These are phyloP conservation scores for Theropithecus gelada DNA, from an alignment of 2,113 vertebrate genomes.

Conservation along the genomic window DNA sequence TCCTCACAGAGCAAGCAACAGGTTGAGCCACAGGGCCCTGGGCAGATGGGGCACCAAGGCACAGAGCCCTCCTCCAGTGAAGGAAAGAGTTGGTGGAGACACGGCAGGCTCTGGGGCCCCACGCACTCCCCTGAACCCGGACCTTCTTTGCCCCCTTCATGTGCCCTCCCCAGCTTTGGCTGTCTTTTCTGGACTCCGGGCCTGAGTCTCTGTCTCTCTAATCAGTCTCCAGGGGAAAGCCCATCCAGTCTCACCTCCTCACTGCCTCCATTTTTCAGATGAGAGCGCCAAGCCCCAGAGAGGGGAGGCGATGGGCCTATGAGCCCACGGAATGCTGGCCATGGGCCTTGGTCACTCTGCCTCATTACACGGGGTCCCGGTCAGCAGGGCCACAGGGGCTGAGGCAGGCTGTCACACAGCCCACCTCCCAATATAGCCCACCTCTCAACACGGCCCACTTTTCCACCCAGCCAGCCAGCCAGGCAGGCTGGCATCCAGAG, in stretches of 20 bases:
- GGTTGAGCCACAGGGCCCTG: background rate
- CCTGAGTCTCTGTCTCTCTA: background rate
- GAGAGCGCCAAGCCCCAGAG: background rate
- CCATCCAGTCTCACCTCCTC: background rate
- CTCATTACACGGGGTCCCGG: background rate
- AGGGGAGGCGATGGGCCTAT: background rate
- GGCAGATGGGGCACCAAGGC: background rate
- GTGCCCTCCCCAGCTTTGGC: background rate
- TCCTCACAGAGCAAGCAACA: background rate
- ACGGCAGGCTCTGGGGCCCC: background rate
- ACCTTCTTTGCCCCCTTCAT: background rate
- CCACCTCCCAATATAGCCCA: background rate
- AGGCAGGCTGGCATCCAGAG: constrained; percentile 62
- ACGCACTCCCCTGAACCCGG: background rate
- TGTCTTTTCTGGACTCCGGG: background rate
- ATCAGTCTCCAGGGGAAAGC: background rate
- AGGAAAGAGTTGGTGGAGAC: background rate
- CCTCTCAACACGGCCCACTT: background rate
- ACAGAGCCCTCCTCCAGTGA: background rate
- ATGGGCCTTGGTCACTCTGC: background rate
- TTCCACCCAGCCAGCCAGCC: background rate
- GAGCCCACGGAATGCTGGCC: background rate
- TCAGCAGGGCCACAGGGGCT: background rate
- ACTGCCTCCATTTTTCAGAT: background rate
- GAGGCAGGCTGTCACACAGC: background rate